phyloP scores from a whole-genome alignment of 2,797 vertebrate genomes.

The Parauchenoglanis ngamensis region DNA sequence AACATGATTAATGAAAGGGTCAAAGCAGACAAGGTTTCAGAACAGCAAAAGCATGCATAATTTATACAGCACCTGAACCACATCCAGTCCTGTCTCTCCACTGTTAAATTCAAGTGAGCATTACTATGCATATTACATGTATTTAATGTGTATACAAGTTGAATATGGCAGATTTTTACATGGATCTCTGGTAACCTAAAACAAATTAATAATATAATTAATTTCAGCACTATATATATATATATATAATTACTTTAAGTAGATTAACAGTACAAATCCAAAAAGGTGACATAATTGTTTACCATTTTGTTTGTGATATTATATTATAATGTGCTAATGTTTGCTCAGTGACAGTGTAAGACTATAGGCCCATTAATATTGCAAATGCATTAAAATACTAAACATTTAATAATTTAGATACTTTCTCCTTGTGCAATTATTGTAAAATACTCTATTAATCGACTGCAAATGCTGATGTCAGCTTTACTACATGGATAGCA shows the following conservation, averaged over 20 bases:
- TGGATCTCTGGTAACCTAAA: not conserved
- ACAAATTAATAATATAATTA: not conserved
- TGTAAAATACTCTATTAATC: too few relatives aligned
- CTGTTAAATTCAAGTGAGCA: not conserved
- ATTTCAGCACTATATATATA: not conserved
- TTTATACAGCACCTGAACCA: slow-evolving; percentile 30
- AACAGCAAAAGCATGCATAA: slow-evolving; percentile 29
- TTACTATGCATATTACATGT: not conserved
- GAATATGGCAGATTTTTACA: not conserved
- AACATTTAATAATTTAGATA: not conserved
- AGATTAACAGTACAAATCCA: not conserved
- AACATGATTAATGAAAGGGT: slow-evolving; percentile 31
- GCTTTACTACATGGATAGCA: not conserved
- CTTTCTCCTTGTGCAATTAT: too few relatives aligned
- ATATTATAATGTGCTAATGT: not conserved
- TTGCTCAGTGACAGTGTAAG: not conserved
- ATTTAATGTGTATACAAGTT: not conserved
- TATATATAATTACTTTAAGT: not conserved
- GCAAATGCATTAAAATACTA: not conserved
- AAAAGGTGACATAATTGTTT: not conserved
- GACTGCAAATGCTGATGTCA: too few relatives aligned
- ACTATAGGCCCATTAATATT: not conserved
- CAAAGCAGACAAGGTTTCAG: slow-evolving; percentile 32
- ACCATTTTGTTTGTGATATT: not conserved
- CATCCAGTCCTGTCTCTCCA: slow-evolving; percentile 25